Base-by-base conservation (phyloP, 2,113 vertebrate genomes). In the Athene noctua region DNA sequence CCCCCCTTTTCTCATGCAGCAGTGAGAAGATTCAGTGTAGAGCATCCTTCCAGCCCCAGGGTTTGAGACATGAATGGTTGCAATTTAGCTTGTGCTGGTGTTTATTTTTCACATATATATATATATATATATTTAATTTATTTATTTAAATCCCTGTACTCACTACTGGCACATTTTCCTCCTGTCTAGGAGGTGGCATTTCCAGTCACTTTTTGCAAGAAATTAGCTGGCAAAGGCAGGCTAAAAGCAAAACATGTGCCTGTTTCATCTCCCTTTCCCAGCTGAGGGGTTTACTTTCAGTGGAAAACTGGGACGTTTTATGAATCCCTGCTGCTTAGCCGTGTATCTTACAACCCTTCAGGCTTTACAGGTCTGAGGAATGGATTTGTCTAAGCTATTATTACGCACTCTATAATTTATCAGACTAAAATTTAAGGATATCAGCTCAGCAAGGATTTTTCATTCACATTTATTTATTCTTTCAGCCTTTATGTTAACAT, bases 391-490 rank as follows among this genome's bases (percentile, higher is more conserved):
- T 70, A 84, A 94, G 79, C 82, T 80, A 13, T 88, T 77, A 78
- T 86, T 86, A 51, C 77, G 42, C 59, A 25, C 34, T 17, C 72
- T 78, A 20, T 87, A 71, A 94, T 91, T 89, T 63, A 89, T 89
- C 68, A 86, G 72, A 42, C 88, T 89, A 87, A 73, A 91, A 93
- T 77, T 42, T 63, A 71, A 95, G 66, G 77, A 46, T 78, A 95
- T 65, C 73, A 44, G 52, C 52, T 94, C 83, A 72, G 55, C 1
- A 10, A 55, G 57, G 80, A 80, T 55, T 88, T 97, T 86, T 80
- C 77, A 80, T 94, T 91, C 82, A 25, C 68, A 38, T 93, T 96
- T 88, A 79, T 94, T 82, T 68, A 30, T 38, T 82, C 84, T 87
- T 79, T 65, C 72, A 82, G 84, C 62, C 29, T 82, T 38, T 54